Evolutionary conservation across 2,888 invertebrate species (phyloP), one percentile per base, ranked within the genome.

Genomic region (Ophion ventricosus): DNA sequence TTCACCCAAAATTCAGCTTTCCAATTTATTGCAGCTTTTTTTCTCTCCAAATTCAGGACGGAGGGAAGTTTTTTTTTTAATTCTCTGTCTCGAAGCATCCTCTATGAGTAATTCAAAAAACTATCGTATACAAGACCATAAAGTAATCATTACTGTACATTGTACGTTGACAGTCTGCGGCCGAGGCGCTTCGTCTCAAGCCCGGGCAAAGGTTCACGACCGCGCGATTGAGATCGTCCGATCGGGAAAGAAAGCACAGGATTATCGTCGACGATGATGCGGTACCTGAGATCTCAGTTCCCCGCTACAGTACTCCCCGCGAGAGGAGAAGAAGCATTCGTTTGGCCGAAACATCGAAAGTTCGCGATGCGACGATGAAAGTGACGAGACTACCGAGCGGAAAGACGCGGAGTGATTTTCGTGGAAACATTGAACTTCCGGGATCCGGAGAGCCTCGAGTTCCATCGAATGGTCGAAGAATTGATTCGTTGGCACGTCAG

Each of bases 271-370:
- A 49, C 56, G 66, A 80, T 11, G 70, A 74, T 23, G 56, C 25
- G 23, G 26, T 56, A 70, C 35, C 26, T 3, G 20, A 56, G 56
- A 66, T 25, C 77, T 63, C 35, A 3, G 10, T 43, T 10, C n/a
- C 79, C 73, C 72, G 54, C 61, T 54, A 84, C 17, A 79, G 25
- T 40, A 78, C 82, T 14, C 78, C 84, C 54, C 84, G 84, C 1
- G 84, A 84, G 25, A 74, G 64, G 29, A 74, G 84, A 72, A 56
- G 84, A 75, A 84, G 43, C 29, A 35, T 64, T 49, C 49, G 49
- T n/a, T 20, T 57, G 61, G 35, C 7, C 61, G 59, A 61, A n/a
- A 54, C 1, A 11, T 63, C 59, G 66, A 73, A 26, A 23, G 43
- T 17, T n/a, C 56, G 59, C 14, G 73, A 29, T 14, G 56, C 43